phyloP scores from a whole-genome alignment of 2,888 invertebrate genomes.

The Xylocampa areola region DNA sequence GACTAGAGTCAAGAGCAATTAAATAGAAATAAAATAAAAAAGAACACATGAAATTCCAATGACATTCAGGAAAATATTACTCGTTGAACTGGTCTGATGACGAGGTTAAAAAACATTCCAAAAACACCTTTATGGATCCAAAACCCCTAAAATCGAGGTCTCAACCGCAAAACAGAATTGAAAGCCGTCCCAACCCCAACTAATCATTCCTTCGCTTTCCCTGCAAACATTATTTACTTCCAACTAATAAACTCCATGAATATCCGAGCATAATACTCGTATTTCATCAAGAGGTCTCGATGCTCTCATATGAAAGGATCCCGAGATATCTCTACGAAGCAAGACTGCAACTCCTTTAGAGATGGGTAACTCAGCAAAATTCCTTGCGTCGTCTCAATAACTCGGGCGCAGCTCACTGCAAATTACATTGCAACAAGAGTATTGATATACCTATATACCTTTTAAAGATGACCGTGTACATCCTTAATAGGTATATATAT shows the following conservation, averaged over 20 bases:
- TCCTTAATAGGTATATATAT: too few species aligned
- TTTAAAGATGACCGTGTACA: too few species aligned
- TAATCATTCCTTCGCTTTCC: slow-evolving; percentile 52
- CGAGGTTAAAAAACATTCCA: slow-evolving; percentile 11
- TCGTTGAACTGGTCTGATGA: too few species aligned
- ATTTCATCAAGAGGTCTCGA: slow-evolving; percentile 52
- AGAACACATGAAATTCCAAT: too few species aligned
- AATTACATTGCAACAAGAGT: too few species aligned
- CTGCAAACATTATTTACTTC: slow-evolving; percentile 55
- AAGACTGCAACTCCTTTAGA: slow-evolving; percentile 57
- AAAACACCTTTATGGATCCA: slow-evolving; percentile 13
- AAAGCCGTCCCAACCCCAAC: slow-evolving; percentile 38
- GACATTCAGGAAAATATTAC: too few species aligned
- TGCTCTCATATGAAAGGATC: slow-evolving; percentile 47
- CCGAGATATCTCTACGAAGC: slow-evolving; percentile 48
- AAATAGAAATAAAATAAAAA: too few species aligned
- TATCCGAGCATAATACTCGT: slow-evolving; percentile 51
- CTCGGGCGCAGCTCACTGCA: too few species aligned
- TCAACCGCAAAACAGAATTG: slow-evolving; percentile 40
- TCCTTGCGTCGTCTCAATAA: too few species aligned
- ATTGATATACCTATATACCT: too few species aligned
- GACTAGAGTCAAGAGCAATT: too few species aligned
- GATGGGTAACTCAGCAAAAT: too few species aligned
- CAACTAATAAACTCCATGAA: slow-evolving; percentile 56
- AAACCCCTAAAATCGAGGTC: slow-evolving; percentile 27